A percentile compares a stretch with the other conserved stretches of the same genome.
These are phyloP conservation scores for Polymixis lichenea DNA, from an alignment of 2,888 invertebrate species.

Conservation along the genomic window DNA sequence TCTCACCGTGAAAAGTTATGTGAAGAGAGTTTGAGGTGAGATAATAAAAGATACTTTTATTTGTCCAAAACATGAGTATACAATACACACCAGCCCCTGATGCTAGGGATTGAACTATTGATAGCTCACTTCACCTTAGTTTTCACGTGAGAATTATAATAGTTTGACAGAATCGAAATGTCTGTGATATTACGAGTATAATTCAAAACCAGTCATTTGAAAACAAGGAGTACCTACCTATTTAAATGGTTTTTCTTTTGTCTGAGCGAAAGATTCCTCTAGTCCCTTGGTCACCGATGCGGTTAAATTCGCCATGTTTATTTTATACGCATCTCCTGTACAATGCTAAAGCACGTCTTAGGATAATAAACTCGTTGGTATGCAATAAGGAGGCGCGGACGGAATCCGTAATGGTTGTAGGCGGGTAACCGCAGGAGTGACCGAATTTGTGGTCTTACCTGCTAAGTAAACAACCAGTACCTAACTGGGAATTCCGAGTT, in stretches of 20 bases:
- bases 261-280: background rate
- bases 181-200: too few relatives aligned
- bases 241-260: background rate
- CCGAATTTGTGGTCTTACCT: constrained; percentile 9
- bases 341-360: constrained; percentile 4
- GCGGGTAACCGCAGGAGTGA: constrained; percentile 32
- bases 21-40: too few relatives aligned
- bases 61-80: too few relatives aligned
- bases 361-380: constrained; percentile 46
- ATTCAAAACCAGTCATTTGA: background rate
- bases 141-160: too few relatives aligned
- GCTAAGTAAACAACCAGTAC: too few relatives aligned
- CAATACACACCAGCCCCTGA: too few relatives aligned
- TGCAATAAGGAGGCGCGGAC: constrained; percentile 18
- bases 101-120: too few relatives aligned
- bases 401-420: constrained; percentile 30
- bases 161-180: too few relatives aligned
- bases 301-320: background rate
- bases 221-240: background rate
- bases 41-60: too few relatives aligned
- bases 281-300: background rate
- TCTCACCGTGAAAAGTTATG: too few relatives aligned
- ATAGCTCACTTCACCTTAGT: too few relatives aligned
- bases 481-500: too few relatives aligned
- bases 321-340: constrained; percentile 13